Evolutionary conservation across 2,888 invertebrate genomes (phyloP), one percentile per base, ranked within the genome.

Genomic region (Andrena praecox): DNA sequence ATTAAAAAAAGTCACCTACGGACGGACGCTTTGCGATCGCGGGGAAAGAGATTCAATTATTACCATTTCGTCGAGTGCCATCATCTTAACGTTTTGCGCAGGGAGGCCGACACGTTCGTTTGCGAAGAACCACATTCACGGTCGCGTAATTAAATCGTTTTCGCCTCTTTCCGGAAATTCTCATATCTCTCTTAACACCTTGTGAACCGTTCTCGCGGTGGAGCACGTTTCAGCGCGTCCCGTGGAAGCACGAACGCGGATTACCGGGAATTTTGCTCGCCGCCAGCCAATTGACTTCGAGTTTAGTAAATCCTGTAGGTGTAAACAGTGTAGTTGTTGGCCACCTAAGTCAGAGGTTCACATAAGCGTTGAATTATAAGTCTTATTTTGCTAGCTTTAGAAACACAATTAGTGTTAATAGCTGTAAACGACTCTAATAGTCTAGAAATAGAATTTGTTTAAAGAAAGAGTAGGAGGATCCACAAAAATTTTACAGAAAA

Each of bases 101-200:
- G 10, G 35, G 35, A 54, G 29, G 5, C n/a, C 3, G 54, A 62
- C 10, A 52, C 50, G 50, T 68, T 60, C 67, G 74, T 74, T 60
- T 60, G 60, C n/a, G 24, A 67, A 74, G 48, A 60, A 74, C 48
- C 60, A 50, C 33, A 50, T 59, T 67, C 73, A 48, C 67, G 59
- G 48, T 66, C 7, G 16, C 50, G 59, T 50, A 62, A 69, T 69
- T 69, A 62, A 68, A 75, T 75, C 75, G 60, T 52, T 52, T n/a
- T 52, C 59, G 2, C 62, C 62, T 42, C 62, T 69, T 69, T 52
- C 75, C 31, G 20, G 4, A 62, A 62, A 35, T 54, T 29, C 75
- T 54, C 35, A 35, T 69, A 69, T 62, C 69, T 75, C 62, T n/a
- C 52, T 69, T 62, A 69, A 54, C 69, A 75, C 69, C 62, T 69